Conservation (phyloP, 2,797 vertebrate species). For the Tiaroga cobitis region DNA sequence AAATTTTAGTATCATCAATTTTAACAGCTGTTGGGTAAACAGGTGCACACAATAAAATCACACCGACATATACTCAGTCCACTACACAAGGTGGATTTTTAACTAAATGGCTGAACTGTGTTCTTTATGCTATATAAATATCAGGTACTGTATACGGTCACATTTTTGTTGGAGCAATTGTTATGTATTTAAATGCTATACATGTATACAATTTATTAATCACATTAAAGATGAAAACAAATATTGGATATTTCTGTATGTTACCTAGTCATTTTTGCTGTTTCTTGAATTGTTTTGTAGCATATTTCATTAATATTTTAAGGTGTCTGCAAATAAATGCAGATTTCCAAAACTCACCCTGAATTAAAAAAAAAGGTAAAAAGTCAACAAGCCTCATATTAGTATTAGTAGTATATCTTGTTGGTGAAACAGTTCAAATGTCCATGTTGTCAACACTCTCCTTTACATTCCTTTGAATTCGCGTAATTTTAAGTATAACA, state of each 20-base stretch:
- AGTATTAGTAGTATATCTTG: background rate
- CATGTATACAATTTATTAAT: background rate
- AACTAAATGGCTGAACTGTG: background rate
- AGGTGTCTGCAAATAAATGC: background rate
- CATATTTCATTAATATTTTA: background rate
- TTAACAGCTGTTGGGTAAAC: background rate
- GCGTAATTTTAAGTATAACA: background rate
- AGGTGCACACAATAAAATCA: background rate
- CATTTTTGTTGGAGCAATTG: background rate
- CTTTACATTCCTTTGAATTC: background rate
- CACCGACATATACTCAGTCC: background rate
- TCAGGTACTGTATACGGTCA: background rate
- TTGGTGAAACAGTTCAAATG: background rate
- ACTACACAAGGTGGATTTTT: background rate
- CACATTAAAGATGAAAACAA: background rate
- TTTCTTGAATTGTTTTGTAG: background rate
- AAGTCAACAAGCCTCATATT: background rate
- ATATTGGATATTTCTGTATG: background rate
- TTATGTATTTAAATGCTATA: background rate
- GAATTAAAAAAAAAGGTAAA: background rate
- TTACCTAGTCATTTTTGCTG: background rate
- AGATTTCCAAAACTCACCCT: background rate
- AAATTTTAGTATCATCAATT: background rate
- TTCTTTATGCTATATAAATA: background rate
- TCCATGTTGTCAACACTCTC: background rate